Percentiles rank a stretch among this genome's conserved stretches.
phyloP scores from a whole-genome alignment of 2,888 invertebrate species.

The Hirtodrosophila confusa region DNA sequence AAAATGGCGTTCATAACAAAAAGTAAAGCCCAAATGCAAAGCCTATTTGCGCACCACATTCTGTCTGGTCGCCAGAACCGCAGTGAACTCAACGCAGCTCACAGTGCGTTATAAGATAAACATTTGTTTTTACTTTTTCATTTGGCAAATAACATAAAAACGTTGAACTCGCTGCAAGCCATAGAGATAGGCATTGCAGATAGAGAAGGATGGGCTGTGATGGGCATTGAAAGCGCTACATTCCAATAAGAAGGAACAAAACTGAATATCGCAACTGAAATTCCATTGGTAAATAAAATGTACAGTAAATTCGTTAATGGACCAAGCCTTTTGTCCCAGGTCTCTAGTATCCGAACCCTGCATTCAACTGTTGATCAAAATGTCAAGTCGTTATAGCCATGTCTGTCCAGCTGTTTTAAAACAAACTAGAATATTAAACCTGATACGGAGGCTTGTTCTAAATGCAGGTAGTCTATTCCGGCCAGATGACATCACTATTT shows the following conservation, averaged over 20 bases:
- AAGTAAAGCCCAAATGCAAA: constrained; percentile 76
- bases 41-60: constrained; percentile 70
- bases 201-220: constrained; percentile 15
- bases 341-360: no score
- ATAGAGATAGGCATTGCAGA: constrained; percentile 18
- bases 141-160: constrained; percentile 74
- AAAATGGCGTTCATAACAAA: constrained; percentile 62
- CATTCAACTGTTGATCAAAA: no score
- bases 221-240: constrained; percentile 16
- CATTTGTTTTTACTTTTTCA: constrained; percentile 78
- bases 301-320: no score
- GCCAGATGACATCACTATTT: no score
- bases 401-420: no score
- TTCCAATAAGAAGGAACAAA: background rate
- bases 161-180: constrained; percentile 65
- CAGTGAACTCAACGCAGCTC: constrained; percentile 25
- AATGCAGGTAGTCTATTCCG: no score
- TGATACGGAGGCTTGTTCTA: no score
- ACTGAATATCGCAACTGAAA: background rate
- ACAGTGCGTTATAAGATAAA: constrained; percentile 71
- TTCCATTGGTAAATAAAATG: no score
- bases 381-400: no score
- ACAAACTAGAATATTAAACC: no score
- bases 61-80: constrained; percentile 42
- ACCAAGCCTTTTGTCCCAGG: no score